These are phyloP conservation scores for Probosciger aterrimus DNA, from an alignment of 2,113 vertebrate species.

Conservation along the genomic window DNA sequence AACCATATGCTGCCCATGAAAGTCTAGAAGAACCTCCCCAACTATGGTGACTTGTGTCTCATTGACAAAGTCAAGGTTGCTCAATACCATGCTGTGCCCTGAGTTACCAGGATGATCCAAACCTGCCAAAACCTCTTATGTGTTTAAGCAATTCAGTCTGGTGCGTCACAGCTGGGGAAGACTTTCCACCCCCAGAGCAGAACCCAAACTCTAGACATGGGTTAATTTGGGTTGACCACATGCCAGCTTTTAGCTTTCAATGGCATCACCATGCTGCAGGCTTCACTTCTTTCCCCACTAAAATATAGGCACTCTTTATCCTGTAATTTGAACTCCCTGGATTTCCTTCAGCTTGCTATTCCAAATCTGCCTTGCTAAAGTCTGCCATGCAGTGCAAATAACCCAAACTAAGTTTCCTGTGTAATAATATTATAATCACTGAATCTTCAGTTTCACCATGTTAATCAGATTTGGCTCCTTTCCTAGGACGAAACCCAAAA, in stretches of 20 bases:
- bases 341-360: not conserved
- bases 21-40: not conserved
- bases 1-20: not conserved
- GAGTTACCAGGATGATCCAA: not conserved
- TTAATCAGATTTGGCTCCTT: not conserved
- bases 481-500: not conserved
- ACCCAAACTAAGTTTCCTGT: not conserved
- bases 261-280: too few species aligned
- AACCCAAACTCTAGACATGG: accelerated
- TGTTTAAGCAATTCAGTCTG: not conserved
- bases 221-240: too few species aligned
- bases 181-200: not conserved
- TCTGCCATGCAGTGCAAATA: not conserved
- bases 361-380: not conserved
- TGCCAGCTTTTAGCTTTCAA: not conserved
- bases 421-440: not conserved
- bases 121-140: not conserved
- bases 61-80: not conserved
- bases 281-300: not conserved
- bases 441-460: not conserved
- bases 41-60: accelerated
- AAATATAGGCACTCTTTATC: not conserved
- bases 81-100: accelerated
- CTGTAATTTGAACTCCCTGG: not conserved
- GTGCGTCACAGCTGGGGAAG: not conserved